Evolutionary conservation across 2,888 invertebrate genomes (phyloP), one percentile per base, ranked within the genome.

Genomic region (Acanthopleura granulata): DNA sequence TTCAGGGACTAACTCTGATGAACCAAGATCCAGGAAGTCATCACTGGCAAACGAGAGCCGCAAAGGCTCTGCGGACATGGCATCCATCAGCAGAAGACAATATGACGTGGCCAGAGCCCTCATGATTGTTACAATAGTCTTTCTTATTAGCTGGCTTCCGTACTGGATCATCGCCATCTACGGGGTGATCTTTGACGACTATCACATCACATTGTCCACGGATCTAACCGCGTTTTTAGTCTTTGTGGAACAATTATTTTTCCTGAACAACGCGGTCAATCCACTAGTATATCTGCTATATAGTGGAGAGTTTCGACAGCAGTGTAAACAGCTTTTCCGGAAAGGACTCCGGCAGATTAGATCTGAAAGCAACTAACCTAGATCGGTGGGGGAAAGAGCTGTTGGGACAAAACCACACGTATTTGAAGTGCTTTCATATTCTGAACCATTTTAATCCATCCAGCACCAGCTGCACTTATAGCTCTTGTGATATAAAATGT

Each of bases 61-160:
- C 6, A 66, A 27, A 66, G 22, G 29, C 6, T 66, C 66, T 27
- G 29, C 6, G 18, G 25, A 27, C 6, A 16, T 25, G 18, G 66
- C 6, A 22, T 27, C 22, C 15, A 22, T 27, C 27, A 15, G 29
- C 6, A 27, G 14, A 16, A 27, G 25, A 25, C 66, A 66, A 66
- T 27, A 27, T 25, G 15, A 16, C 6, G 66, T 66, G 25, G 78
- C 83, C 0, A 83, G 82, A 72, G 75, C 82, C 0, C 62, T 83
- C 18, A 81, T 81, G 69, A 51, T 79, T 0, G 83, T 83, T 0
- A 83, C 82, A 12, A 75, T 75, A 0, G 80, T 82, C 9, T 83
- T 80, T 66, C 75, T 83, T 30, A 51, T 81, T 0, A 81, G 81
- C 0, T 83, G 81, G 81, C 49, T 81, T 72, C 83, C 83, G 0